Base-by-base conservation (phyloP, 2,797 vertebrate genomes). In the Ctenopoma kingsleyae region DNA sequence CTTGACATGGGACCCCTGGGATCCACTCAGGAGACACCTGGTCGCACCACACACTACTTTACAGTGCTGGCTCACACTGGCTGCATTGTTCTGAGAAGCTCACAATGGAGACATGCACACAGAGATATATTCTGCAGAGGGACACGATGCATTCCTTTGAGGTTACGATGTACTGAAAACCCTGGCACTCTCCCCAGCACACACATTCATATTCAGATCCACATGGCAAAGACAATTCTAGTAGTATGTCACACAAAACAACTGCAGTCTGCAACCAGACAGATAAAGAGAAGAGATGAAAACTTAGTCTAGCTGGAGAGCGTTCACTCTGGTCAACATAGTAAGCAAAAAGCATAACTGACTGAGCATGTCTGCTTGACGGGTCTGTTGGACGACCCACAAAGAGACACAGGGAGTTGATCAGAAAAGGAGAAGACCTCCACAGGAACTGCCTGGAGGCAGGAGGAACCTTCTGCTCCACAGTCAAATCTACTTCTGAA, bases 231-330 rank as follows among this genome's bases (percentile, higher is more conserved):
- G 64, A 79, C 81, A 80, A 46, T 81, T 41, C 79, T 65, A 62
- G 43, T 25, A 55, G 74, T 68, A 51, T 87, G 81, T 86, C 67
- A 68, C 68, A 78, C 76, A 77, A 73, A 87, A 85, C 83, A 87
- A 80, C 81, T 80, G 65, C 72, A 78, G 78, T 54, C 86, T 90
- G 84, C 65, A 78, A 70, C 73, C 38, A 54, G 58, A 25, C 57
- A 84, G 89, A 91, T 89, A 91, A 92, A 90, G 58, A 84, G 46
- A 77, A 63, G 44, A 74, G 63, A 80, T 75, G 64, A 66, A 82
- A 88, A 89, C 76, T 64, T 67, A 44, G 67, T 90, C 79, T 87
- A 91, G 89, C 88, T 92, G 87, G 84, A 83, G 71, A 76, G 50
- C 69, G 35, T 79, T 80, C 82, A 76, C 86, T 81, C 72, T 75